These are phyloP conservation scores for Aphidius ervi DNA, from an alignment of 1,140 invertebrate genomes.

Conservation along the genomic window DNA sequence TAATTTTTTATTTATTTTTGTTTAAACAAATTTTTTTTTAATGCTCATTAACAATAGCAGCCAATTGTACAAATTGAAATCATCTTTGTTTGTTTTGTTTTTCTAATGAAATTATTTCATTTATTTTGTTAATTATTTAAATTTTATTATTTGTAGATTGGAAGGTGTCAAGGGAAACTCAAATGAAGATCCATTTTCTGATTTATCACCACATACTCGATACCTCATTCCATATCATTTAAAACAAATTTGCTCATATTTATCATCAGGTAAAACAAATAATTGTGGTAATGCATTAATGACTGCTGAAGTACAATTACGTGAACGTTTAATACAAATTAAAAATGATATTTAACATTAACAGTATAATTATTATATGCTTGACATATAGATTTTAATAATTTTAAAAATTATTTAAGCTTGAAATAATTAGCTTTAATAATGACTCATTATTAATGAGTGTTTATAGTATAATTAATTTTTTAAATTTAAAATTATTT, in stretches of 20 bases:
- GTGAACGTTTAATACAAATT: conserved; percentile 18
- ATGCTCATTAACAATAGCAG: background rate
- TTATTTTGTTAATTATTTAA: background rate
- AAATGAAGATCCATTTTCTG: conserved; percentile 28
- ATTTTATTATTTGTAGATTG: conserved; percentile 22
- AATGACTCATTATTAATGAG: no score
- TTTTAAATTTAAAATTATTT: no score
- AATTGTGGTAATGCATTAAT: conserved; percentile 3
- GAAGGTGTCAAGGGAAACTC: conserved; percentile 24
- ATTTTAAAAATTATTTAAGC: no score
- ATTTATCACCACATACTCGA: conserved; percentile 33
- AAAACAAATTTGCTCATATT: conserved; percentile 27
- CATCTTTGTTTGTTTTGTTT: background rate
- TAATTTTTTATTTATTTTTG: conserved; percentile 1
- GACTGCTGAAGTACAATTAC: conserved; percentile 15
- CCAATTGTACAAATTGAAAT: background rate
- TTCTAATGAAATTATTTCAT: background rate
- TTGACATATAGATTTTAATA: no score
- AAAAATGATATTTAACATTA: conserved; percentile 14
- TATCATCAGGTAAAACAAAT: conserved; percentile 21
- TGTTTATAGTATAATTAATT: no score
- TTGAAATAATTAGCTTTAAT: no score
- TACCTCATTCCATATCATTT: conserved; percentile 32
- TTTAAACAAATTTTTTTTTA: background rate
- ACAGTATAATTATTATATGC: no score